Percentiles rank a stretch among this genome's conserved stretches.
These are phyloP conservation scores for Teleopsis dalmanni DNA, from an alignment of 1,140 invertebrate species.

Conservation along the genomic window DNA sequence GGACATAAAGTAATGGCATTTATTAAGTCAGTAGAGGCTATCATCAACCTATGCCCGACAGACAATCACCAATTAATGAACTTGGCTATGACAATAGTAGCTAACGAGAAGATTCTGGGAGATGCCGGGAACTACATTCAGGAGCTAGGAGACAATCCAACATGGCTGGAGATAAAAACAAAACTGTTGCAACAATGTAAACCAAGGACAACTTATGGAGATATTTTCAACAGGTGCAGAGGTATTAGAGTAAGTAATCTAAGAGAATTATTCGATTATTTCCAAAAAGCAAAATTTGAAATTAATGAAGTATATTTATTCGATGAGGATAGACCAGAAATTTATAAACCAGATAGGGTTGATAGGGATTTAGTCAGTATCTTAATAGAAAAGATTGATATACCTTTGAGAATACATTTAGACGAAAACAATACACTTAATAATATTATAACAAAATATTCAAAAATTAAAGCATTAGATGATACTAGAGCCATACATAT, in stretches of 20 bases:
- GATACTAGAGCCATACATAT: no score
- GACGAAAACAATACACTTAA: background rate
- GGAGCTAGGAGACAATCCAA: no score
- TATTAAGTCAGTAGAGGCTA: background rate
- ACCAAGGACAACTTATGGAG: no score
- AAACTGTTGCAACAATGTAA: no score
- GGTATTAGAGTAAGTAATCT: background rate
- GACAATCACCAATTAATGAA: background rate
- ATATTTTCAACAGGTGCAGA: background rate
- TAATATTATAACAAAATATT: background rate
- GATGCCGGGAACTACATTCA: no score
- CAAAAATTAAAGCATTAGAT: background rate
- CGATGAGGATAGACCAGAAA: background rate
- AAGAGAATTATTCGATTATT: background rate
- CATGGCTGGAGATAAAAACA: no score
- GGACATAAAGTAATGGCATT: background rate
- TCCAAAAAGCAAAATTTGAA: background rate
- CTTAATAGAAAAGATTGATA: constrained; percentile 1
- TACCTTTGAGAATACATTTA: background rate
- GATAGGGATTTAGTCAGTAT: constrained; percentile 4
- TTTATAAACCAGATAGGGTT: background rate
- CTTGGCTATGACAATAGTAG: no score
- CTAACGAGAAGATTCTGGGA: no score
- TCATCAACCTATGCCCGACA: background rate
- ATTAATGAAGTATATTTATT: background rate